Conservation (phyloP, 2,797 vertebrate genomes). For the Furcifer pardalis region DNA sequence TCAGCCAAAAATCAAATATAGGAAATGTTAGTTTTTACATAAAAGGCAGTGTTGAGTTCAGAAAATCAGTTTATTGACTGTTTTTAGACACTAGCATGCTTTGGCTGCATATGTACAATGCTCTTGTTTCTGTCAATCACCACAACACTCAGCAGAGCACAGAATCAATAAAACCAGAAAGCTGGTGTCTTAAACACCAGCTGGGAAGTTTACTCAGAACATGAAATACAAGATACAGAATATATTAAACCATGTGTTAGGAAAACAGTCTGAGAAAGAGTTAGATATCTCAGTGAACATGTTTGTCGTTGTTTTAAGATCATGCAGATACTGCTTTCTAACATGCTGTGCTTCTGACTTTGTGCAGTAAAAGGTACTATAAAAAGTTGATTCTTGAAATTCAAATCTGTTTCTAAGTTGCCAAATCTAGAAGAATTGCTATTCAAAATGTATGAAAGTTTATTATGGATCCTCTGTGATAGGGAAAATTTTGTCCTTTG, state of each 20-base stretch:
- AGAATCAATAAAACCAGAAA: background rate
- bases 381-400: background rate
- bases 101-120: slow-evolving; percentile 4
- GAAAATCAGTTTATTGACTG: background rate
- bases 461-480: background rate
- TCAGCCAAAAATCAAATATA: background rate
- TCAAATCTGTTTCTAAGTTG: background rate
- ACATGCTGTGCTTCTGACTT: background rate
- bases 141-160: background rate
- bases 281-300: slow-evolving; percentile 6
- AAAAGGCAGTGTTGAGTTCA: background rate
- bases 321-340: background rate
- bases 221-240: background rate
- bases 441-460: background rate
- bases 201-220: background rate
- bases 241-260: background rate
- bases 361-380: background rate
- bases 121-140: background rate
- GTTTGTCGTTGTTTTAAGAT: background rate
- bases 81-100: background rate
- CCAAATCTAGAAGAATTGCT: background rate
- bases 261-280: slow-evolving; percentile 1
- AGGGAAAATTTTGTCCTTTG: background rate
- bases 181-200: background rate
- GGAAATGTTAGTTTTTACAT: accelerated